Conservation (phyloP, 2,797 vertebrate genomes). For the Tiaroga cobitis region DNA sequence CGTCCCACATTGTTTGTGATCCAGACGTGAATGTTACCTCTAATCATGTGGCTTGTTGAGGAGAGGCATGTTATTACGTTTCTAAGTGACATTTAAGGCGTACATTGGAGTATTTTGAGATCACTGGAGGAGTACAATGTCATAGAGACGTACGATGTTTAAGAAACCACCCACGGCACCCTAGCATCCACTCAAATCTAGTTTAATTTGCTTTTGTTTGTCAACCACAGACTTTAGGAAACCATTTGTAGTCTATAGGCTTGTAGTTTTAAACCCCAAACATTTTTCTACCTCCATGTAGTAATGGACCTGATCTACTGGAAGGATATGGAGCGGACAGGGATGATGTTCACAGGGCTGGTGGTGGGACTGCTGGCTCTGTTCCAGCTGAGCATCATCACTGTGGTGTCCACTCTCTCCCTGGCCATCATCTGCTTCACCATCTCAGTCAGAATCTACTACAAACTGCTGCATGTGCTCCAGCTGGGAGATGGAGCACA, state of each 20-base stretch:
- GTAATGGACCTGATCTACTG: conserved; percentile 90
- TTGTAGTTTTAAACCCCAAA: not conserved
- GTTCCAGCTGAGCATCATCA: conserved; percentile 91
- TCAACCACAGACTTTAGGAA: not conserved
- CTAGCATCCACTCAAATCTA: not conserved
- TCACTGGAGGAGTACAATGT: not conserved
- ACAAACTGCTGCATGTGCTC: conserved; percentile 78
- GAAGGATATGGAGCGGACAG: conserved; percentile 85
- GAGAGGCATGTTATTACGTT: not conserved
- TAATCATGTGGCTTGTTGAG: not conserved
- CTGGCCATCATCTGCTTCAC: conserved; percentile 84
- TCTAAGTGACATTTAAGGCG: not conserved
- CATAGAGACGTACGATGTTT: not conserved
- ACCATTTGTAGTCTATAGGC: not conserved
- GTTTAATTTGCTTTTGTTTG: not conserved
- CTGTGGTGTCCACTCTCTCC: conserved; percentile 83
- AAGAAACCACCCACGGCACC: not conserved
- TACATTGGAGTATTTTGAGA: not conserved
- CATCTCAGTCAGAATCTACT: conserved; percentile 87
- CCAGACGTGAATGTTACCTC: not conserved
- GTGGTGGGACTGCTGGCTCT: conserved; percentile 87
- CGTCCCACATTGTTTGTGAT: not conserved
- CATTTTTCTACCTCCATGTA: conserved; percentile 55
- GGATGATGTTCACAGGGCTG: conserved; percentile 83
- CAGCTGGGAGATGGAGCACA: conserved; percentile 81